Evolutionary conservation across 2,888 invertebrate genomes (phyloP).

Genomic region (Dioctria rufipes): DNA sequence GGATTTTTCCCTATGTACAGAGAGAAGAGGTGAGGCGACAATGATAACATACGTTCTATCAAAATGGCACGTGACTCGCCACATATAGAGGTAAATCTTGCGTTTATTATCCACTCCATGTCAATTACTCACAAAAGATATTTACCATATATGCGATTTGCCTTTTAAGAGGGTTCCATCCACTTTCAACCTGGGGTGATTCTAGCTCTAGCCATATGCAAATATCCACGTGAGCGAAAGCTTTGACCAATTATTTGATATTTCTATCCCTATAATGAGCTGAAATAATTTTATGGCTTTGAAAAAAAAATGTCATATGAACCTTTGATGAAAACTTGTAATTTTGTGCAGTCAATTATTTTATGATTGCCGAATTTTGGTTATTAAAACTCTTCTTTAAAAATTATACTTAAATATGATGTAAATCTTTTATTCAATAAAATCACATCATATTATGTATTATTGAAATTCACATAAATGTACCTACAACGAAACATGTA

Average conservation of each 20-base stretch:
- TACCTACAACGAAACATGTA: too few relatives aligned
- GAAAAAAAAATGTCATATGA: too few relatives aligned
- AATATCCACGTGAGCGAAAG: conserved; percentile 4
- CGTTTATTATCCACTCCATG: conserved; percentile 46
- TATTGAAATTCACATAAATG: too few relatives aligned
- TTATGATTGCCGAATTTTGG: too few relatives aligned
- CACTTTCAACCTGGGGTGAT: background rate
- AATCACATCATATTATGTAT: too few relatives aligned
- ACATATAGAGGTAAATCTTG: conserved; percentile 37
- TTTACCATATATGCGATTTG: conserved; percentile 30
- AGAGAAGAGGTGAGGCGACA: background rate
- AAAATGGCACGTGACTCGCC: conserved; percentile 42
- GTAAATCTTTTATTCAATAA: too few relatives aligned
- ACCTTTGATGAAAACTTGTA: too few relatives aligned
- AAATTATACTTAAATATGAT: too few relatives aligned
- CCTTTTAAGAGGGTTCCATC: background rate
- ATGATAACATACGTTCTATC: conserved; percentile 1
- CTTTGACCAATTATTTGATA: conserved; percentile 14
- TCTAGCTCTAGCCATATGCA: background rate
- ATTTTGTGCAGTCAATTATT: too few relatives aligned
- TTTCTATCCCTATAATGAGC: background rate
- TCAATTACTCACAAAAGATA: conserved; percentile 38
- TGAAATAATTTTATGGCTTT: too few relatives aligned
- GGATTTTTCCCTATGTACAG: background rate
- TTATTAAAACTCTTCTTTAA: too few relatives aligned